Conservation (phyloP, 2,113 vertebrate species). For the Caracal caracal region DNA sequence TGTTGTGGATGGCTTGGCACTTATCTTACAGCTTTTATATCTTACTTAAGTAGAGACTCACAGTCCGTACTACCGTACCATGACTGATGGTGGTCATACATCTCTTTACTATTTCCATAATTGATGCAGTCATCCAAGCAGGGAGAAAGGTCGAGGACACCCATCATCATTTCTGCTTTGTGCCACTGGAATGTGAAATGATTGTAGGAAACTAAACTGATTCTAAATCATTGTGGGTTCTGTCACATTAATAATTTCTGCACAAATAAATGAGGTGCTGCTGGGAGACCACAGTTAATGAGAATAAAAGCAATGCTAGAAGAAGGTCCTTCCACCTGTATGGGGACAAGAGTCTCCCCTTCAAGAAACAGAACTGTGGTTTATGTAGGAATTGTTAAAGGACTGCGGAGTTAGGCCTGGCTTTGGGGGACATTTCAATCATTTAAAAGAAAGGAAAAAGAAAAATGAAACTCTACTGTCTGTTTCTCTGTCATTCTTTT, state of each 20-base stretch:
- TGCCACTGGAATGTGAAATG: conserved; percentile 30
- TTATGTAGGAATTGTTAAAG: background rate
- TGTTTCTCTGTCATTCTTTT: background rate
- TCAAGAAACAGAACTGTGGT: background rate
- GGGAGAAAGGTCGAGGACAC: background rate
- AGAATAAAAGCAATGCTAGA: background rate
- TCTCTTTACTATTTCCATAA: conserved; percentile 33
- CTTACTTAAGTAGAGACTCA: background rate
- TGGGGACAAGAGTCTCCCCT: background rate
- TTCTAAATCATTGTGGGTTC: background rate
- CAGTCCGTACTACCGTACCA: background rate
- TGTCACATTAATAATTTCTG: conserved; percentile 38
- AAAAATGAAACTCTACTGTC: background rate
- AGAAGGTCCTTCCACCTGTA: background rate
- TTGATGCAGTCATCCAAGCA: background rate
- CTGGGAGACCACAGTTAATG: background rate
- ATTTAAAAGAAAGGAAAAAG: background rate
- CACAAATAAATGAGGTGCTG: background rate
- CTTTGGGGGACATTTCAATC: background rate
- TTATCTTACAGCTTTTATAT: background rate
- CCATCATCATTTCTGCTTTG: background rate
- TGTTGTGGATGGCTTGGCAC: background rate
- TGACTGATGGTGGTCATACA: background rate
- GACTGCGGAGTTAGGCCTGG: background rate
- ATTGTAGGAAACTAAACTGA: background rate